phyloP scores from a whole-genome alignment of 2,888 invertebrate species.

The Calliphora vomitoria region DNA sequence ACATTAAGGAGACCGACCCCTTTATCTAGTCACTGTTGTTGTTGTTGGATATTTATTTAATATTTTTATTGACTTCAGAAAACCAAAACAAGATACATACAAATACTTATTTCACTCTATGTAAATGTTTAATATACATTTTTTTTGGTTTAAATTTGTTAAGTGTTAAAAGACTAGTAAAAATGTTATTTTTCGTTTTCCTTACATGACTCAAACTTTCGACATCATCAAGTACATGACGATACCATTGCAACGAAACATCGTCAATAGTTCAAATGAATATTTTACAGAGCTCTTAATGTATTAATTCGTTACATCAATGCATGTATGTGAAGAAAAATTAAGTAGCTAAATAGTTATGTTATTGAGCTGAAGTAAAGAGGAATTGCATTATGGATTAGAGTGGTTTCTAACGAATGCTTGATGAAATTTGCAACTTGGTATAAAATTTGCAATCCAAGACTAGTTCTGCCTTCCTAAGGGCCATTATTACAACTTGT shows the following conservation, averaged over 20 bases:
- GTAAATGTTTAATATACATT: not conserved
- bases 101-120: not conserved
- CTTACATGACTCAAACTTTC: constrained; percentile 2
- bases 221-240: too few relatives aligned
- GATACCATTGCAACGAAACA: not conserved
- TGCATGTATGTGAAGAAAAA: too few relatives aligned
- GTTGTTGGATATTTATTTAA: constrained; percentile 22
- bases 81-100: not conserved
- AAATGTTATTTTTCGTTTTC: not conserved
- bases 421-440: too few relatives aligned
- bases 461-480: too few relatives aligned
- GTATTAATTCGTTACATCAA: not conserved
- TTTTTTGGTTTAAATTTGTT: constrained; percentile 4
- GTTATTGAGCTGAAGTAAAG: too few relatives aligned
- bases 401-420: too few relatives aligned
- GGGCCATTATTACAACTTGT: too few relatives aligned
- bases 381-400: too few relatives aligned
- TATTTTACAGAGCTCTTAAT: constrained; percentile 1
- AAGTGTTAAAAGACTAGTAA: constrained; percentile 47
- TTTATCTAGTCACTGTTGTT: constrained; percentile 11
- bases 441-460: too few relatives aligned
- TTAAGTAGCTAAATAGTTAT: too few relatives aligned
- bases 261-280: not conserved
- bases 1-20: not conserved
- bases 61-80: constrained; percentile 43